Evolutionary conservation across 2,888 invertebrate species (phyloP).

Genomic region (Meiosimyza decipiens): DNA sequence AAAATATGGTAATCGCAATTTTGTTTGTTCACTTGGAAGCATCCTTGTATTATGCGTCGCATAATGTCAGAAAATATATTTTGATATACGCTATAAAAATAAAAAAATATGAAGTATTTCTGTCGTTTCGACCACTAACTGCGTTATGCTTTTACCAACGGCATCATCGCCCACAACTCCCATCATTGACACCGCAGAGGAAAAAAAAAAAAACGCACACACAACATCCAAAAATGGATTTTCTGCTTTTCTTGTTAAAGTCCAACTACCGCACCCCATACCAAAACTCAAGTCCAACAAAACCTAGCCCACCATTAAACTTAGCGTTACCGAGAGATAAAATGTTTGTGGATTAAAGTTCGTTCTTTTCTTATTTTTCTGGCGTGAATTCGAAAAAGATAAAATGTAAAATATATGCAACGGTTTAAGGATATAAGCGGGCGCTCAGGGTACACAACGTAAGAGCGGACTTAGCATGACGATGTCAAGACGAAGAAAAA

Average conservation of each 20-base stretch:
- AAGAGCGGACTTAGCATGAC: not conserved
- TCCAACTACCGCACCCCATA: not conserved
- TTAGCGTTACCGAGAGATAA: conserved; percentile 24
- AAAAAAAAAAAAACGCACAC: not conserved
- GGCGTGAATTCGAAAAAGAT: conserved; percentile 25
- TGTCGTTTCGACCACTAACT: conserved; percentile 24
- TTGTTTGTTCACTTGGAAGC: conserved; percentile 40
- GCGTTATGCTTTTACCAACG: not conserved
- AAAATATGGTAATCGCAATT: conserved; percentile 33
- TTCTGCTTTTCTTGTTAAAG: not conserved
- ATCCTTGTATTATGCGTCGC: conserved; percentile 31
- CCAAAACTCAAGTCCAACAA: not conserved
- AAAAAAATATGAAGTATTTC: conserved; percentile 37
- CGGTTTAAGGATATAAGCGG: not conserved
- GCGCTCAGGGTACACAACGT: not conserved
- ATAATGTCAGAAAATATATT: conserved; percentile 15
- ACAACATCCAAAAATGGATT: not conserved
- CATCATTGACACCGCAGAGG: not conserved
- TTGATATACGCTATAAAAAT: conserved; percentile 34
- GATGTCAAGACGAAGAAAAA: no score
- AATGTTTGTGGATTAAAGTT: conserved; percentile 23
- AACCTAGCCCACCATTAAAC: conserved; percentile 8
- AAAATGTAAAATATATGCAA: conserved; percentile 17
- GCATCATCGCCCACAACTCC: not conserved
- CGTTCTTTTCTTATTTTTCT: conserved; percentile 1